Evolutionary conservation across 2,797 vertebrate species (phyloP).

Genomic region (Aotus griseimembra): DNA sequence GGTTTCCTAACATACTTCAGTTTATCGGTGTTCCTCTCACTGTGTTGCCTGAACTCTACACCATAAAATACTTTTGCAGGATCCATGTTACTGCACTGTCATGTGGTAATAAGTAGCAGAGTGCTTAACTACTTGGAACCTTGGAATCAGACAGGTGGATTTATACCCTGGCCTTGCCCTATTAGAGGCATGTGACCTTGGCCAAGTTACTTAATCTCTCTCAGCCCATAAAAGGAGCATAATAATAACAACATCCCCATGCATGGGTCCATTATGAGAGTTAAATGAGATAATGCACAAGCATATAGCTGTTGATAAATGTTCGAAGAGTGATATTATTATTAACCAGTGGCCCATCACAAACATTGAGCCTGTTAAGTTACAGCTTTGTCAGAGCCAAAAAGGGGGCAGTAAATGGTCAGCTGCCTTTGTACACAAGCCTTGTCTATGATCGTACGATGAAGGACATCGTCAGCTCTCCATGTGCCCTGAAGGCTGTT

Average conservation of each 20-base stretch:
- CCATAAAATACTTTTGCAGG: background rate
- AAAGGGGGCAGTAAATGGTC: background rate
- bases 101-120: background rate
- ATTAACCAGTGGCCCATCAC: background rate
- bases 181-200: background rate
- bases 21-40: background rate
- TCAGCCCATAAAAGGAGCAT: background rate
- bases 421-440: background rate
- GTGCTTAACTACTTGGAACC: background rate
- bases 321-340: background rate
- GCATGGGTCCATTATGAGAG: background rate
- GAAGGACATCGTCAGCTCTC: background rate
- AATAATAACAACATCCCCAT: background rate
- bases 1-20: background rate
- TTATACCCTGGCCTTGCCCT: background rate
- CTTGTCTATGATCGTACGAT: background rate
- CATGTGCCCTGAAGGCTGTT: background rate
- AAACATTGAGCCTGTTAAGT: background rate
- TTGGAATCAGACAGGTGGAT: background rate
- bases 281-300: conserved; percentile 7
- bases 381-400: background rate
- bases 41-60: background rate
- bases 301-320: conserved; percentile 1
- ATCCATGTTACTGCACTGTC: background rate
- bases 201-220: conserved; percentile 18